Evolutionary conservation across 2,888 invertebrate genomes (phyloP), one percentile per base, ranked within the genome.

Genomic region (Eristalinus sepulchralis): DNA sequence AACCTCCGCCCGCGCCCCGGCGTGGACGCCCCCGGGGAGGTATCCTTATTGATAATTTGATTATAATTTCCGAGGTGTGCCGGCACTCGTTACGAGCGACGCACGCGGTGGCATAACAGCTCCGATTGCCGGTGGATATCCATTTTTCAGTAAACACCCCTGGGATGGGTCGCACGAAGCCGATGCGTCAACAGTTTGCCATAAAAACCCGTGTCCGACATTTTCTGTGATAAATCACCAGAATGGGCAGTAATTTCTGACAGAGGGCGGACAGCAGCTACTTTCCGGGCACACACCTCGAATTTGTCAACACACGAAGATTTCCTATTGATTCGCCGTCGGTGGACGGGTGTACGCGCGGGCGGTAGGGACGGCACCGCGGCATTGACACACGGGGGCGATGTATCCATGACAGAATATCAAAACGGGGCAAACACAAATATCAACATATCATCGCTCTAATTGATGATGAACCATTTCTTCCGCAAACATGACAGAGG

Each of bases 61-160:
- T 85, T 85, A 85, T 85, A 81, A 85, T 85, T 68, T 81, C 22
- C 47, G 47, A 68, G 81, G 81, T 77, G 84, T 85, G 81, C 47
- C 60, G 20, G 11, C 36, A 60, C 55, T 60, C 60, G 67, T 62
- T 53, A 27, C 20, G 67, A 34, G 53, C 31, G 47, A 27, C 62
- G 80, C 60, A 70, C 31, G 71, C 63, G 13, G 59, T n/a, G 47
- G 33, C 63, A n/a, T 33, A 62, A 64, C 33, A 53, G 47, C 47
- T 10, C 22, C 22, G 20, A 67, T 33, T 66, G 22, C 13, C 20
- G 63, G 59, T 47, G 13, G 47, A 55, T 62, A 68, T 36, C 53
- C 39, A 71, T 80, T 81, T 81, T 77, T 76, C 67, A 81, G 57
- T 39, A 13, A 33, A 59, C 60, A 59, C 60, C 27, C 66, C 34